A percentile compares a stretch with the other conserved stretches of the same genome.
Conservation (phyloP, 2,797 vertebrate species). For the Podarcis siculus region DNA sequence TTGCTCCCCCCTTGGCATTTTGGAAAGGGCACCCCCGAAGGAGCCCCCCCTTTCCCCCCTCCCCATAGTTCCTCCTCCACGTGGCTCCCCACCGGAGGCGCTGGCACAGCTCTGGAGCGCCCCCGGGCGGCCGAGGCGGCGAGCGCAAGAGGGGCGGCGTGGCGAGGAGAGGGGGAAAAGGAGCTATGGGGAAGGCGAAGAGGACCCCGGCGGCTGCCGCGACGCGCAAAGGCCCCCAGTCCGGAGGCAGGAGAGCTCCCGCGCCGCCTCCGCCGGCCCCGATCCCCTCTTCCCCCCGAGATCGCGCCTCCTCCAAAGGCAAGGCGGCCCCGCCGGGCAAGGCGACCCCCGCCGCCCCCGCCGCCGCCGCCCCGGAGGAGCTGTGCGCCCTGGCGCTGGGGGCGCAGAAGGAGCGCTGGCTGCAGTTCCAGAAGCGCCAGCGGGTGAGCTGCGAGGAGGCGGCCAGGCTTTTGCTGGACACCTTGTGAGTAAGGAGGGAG, state of each 20-base stretch:
- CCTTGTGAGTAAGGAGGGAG: constrained; percentile 74
- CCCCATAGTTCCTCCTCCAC: neutral
- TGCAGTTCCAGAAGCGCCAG: constrained; percentile 74
- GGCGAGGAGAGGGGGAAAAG: neutral
- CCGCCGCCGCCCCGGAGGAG: neutral
- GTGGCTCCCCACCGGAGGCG: neutral
- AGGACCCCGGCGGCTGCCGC: neutral
- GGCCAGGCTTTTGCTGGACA: constrained; percentile 80
- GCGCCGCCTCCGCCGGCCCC: neutral
- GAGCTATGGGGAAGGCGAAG: constrained; percentile 20
- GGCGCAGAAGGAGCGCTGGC: constrained; percentile 76
- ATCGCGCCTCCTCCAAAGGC: neutral
- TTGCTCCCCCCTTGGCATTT: no score
- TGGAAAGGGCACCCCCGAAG: no score
- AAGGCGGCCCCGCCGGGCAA: neutral
- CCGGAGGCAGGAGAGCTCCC: neutral
- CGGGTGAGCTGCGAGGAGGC: constrained; percentile 77
- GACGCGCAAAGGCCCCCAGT: neutral
- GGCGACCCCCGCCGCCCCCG: no score
- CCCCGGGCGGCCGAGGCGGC: constrained; percentile 24
- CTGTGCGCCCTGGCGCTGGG: constrained; percentile 64
- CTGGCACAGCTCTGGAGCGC: neutral
- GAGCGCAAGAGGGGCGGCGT: neutral
- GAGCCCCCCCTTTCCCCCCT: no score
- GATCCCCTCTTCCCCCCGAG: neutral